These are phyloP conservation scores for Sicus ferrugineus DNA, from an alignment of 2,888 invertebrate genomes.

Conservation along the genomic window DNA sequence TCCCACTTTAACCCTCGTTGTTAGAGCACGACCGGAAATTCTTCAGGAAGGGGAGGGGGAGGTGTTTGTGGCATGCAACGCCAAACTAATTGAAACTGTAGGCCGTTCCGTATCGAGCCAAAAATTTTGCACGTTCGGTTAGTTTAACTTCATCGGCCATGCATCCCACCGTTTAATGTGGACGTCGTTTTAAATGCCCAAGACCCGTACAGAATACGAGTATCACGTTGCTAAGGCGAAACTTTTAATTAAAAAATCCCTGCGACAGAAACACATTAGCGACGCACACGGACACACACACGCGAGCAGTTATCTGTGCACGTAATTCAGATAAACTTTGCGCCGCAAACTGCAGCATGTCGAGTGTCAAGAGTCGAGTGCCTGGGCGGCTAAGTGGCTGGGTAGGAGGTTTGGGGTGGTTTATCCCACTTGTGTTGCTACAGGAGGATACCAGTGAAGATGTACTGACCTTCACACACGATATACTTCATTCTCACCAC, in stretches of 20 bases:
- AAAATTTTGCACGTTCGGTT: neutral
- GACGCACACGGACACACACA: conserved; percentile 42
- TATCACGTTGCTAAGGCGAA: conserved; percentile 55
- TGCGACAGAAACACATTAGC: conserved; percentile 38
- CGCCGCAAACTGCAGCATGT: neutral
- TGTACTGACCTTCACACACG: conserved; percentile 20
- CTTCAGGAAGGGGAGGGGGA: too few species aligned
- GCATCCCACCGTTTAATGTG: too few species aligned
- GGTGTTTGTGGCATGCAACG: too few species aligned
- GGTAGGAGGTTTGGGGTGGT: neutral
- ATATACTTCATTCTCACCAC: conserved; percentile 8
- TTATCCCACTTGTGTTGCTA: neutral
- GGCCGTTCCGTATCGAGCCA: neutral
- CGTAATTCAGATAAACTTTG: conserved; percentile 33
- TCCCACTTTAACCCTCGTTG: too few species aligned
- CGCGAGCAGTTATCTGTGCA: conserved; percentile 27
- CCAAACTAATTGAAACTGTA: too few species aligned
- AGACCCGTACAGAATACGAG: conserved; percentile 33
- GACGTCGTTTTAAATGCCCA: too few species aligned
- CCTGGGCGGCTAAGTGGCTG: neutral
- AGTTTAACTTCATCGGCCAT: too few species aligned
- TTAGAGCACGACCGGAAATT: too few species aligned
- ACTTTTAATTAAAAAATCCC: conserved; percentile 57
- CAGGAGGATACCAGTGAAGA: conserved; percentile 17
- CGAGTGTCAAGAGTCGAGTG: neutral